A percentile compares a stretch with the other conserved stretches of the same genome.
Evolutionary conservation across 1,140 invertebrate genomes (phyloP).

Genomic region (Papilio aristodemus): DNA sequence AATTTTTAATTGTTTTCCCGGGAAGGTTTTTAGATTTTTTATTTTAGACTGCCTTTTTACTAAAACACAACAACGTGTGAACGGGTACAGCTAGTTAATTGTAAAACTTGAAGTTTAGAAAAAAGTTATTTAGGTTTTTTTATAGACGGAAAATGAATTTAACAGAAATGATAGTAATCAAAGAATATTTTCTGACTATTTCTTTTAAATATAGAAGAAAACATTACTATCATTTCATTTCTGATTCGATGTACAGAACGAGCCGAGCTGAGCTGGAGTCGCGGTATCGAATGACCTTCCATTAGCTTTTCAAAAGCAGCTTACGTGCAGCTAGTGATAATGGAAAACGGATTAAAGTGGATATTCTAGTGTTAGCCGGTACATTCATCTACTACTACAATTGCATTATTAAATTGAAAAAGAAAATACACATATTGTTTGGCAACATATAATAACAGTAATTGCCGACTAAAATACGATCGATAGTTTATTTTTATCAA

Average conservation of each 20-base stretch:
- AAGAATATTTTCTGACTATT: no score
- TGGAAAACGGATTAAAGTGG: conserved; percentile 24
- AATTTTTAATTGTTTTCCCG: no score
- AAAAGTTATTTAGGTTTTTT: no score
- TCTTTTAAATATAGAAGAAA: neutral
- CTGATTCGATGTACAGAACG: neutral
- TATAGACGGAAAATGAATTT: no score
- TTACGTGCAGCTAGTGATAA: conserved; percentile 23
- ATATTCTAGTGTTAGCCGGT: neutral
- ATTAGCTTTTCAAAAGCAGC: conserved; percentile 29
- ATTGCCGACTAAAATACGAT: no score
- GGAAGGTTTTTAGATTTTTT: no score
- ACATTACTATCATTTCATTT: neutral
- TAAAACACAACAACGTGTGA: no score
- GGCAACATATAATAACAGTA: no score
- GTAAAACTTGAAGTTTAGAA: no score
- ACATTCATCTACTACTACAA: neutral
- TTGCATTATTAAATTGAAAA: neutral
- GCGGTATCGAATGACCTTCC: conserved; percentile 7
- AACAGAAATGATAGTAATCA: neutral
- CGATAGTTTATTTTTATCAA: no score
- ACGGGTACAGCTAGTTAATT: no score
- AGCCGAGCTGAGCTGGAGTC: neutral
- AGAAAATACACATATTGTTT: neutral
- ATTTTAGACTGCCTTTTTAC: no score